Percentiles rank a stretch among this genome's conserved stretches.
Evolutionary conservation across 2,888 invertebrate species (phyloP).

Genomic region (Sympetrum striolatum): DNA sequence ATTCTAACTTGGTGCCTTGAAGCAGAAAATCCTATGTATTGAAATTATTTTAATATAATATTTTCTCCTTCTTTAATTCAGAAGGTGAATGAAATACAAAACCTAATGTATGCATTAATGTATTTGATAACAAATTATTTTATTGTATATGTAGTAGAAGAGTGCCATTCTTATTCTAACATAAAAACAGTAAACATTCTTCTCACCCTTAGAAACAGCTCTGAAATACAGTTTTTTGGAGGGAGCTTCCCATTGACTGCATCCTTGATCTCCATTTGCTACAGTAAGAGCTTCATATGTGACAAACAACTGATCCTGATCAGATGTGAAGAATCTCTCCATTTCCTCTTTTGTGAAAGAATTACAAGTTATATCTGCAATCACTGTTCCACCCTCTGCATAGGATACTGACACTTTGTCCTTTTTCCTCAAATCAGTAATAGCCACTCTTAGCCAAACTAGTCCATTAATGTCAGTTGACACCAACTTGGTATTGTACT

Average conservation of each 20-base stretch:
- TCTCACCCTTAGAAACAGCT: not conserved
- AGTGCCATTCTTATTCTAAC: not conserved
- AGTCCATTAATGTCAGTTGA: not conserved
- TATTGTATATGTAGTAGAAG: not conserved
- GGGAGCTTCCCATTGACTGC: not conserved
- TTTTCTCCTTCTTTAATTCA: too few relatives aligned
- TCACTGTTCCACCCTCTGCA: not conserved
- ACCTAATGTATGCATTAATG: too few relatives aligned
- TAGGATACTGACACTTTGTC: not conserved
- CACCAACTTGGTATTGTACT: not conserved
- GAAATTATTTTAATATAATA: too few relatives aligned
- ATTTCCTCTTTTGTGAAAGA: not conserved
- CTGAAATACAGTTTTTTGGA: not conserved
- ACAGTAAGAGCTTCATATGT: not conserved
- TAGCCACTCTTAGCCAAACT: not conserved
- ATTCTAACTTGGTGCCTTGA: too few relatives aligned
- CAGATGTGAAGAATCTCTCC: not conserved
- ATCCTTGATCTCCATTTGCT: not conserved
- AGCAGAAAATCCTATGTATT: too few relatives aligned
- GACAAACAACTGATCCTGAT: not conserved
- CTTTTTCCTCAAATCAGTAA: not conserved
- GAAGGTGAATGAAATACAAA: too few relatives aligned
- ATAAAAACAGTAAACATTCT: not conserved
- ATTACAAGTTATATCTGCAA: not conserved
- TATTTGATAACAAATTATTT: too few relatives aligned